Base-by-base conservation (phyloP, 1,140 invertebrate species). In the Sitobion miscanthi region DNA sequence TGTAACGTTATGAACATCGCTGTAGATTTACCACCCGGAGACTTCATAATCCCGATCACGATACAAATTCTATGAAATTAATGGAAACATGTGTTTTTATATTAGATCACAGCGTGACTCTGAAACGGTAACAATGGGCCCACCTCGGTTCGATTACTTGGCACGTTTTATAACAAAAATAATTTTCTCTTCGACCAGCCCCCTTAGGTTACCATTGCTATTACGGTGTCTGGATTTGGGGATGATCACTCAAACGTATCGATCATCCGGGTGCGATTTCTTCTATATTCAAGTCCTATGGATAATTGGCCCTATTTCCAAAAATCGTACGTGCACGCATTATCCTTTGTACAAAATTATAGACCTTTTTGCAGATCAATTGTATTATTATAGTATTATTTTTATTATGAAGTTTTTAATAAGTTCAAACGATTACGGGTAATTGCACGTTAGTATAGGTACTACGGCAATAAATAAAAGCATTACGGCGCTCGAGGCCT, bases 21-120 rank as follows among this genome's bases (percentile, higher is more conserved):
- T 42, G 38, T 35, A 49, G 21, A 89, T 89, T 89, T 89, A 23
- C 49, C 49, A 42, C 45, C 83, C 38, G 83, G 25, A 42, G 85
- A 47, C 25, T 42, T 54, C 49, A 38, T 23, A 85, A 92, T 85
- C 23, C 17, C 82, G 38, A 52, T 38, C 62, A 92, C n/a, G 38
- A 92, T 83, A 83, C 49, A 85, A 85, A 6, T 52, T 93, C 91
- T 93, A 42, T 9, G n/a, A 93, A 93, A 93, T 93, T 93, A 93
- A 93, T 85, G 49, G 91, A 93, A 52, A 93, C 91, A 57, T 52
- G 91, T 93, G 82, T 93, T 85, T 93, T 93, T 85, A 47, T 82
- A 92, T 92, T 92, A 92, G 8, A 35, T 92, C 90, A n/a, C 91
- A 85, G 91, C 77, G 14, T 49, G 49, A 57, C 42, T 52, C 82